These are phyloP conservation scores for Orius insidiosus DNA, from an alignment of 1,140 invertebrate species.

Conservation along the genomic window DNA sequence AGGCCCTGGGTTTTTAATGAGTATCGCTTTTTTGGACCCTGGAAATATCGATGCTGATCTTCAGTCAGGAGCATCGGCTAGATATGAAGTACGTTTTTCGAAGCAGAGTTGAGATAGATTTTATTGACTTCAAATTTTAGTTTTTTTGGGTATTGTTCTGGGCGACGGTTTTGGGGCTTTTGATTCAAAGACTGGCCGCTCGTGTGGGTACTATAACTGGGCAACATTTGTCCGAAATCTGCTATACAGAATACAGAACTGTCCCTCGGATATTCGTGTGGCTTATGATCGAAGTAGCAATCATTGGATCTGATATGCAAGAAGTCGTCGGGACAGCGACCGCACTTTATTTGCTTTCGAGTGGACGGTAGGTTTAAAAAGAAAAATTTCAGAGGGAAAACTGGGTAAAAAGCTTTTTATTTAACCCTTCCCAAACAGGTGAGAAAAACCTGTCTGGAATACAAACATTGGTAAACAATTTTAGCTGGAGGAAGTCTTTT, in stretches of 20 bases:
- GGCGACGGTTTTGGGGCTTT: slow-evolving; percentile 67
- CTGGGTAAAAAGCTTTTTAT: no score
- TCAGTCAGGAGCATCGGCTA: slow-evolving; percentile 60
- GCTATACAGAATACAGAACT: slow-evolving; percentile 60
- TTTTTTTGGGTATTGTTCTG: slow-evolving; percentile 75
- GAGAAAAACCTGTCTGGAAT: no score
- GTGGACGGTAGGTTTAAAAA: slow-evolving; percentile 48
- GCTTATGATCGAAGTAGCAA: slow-evolving; percentile 90
- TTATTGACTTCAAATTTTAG: slow-evolving; percentile 28
- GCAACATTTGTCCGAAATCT: slow-evolving; percentile 66
- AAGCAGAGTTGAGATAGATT: no score
- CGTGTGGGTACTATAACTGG: slow-evolving; percentile 73
- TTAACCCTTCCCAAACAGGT: no score
- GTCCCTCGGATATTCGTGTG: slow-evolving; percentile 61
- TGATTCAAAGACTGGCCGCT: slow-evolving; percentile 75
- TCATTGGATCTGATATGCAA: slow-evolving; percentile 88
- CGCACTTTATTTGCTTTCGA: slow-evolving; percentile 73
- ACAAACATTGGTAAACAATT: no score
- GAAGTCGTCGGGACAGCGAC: slow-evolving; percentile 85
- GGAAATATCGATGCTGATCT: slow-evolving; percentile 89
- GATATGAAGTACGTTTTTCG: slow-evolving; percentile 73
- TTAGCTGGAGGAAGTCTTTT: no score
- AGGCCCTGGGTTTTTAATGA: slow-evolving; percentile 84
- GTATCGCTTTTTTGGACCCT: slow-evolving; percentile 83
- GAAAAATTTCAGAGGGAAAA: not conserved